phyloP scores from a whole-genome alignment of 2,888 invertebrate species.

The Craniophora ligustri region DNA sequence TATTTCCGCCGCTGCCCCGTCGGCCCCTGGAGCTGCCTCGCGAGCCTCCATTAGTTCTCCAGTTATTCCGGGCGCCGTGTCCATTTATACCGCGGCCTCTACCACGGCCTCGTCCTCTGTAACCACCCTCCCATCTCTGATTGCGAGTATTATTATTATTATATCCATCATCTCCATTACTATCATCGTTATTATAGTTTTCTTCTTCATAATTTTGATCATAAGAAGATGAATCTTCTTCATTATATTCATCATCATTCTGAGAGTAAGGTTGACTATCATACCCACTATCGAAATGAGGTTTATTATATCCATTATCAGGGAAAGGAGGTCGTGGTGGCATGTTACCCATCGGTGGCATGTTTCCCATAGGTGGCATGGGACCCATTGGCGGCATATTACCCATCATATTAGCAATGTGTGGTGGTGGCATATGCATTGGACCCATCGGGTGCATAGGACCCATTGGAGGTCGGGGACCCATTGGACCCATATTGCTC shows the following conservation, averaged over 20 bases:
- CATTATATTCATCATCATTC: constrained; percentile 72
- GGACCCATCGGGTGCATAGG: constrained; percentile 62
- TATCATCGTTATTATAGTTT: constrained; percentile 71
- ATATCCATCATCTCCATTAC: constrained; percentile 71
- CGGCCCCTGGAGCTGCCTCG: constrained; percentile 72
- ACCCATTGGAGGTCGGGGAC: constrained; percentile 56
- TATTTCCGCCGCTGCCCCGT: constrained; percentile 72
- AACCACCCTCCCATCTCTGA: constrained; percentile 78
- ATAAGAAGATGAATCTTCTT: constrained; percentile 58
- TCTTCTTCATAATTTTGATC: constrained; percentile 56
- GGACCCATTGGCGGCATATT: constrained; percentile 63
- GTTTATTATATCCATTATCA: constrained; percentile 81
- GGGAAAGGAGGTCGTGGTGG: constrained; percentile 69
- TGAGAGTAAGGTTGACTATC: constrained; percentile 75
- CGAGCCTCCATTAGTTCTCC: constrained; percentile 67
- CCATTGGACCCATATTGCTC: constrained; percentile 64
- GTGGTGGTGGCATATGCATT: constrained; percentile 59
- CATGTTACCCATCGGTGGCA: constrained; percentile 68
- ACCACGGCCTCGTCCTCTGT: constrained; percentile 77
- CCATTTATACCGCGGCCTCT: constrained; percentile 80
- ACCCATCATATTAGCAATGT: constrained; percentile 57
- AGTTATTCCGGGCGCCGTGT: constrained; percentile 76
- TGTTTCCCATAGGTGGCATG: constrained; percentile 67
- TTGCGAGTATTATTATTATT: constrained; percentile 62
- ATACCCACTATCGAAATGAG: constrained; percentile 72